Percentiles rank a stretch among this genome's conserved stretches.
These are phyloP conservation scores for Sebastes vulpes DNA, from an alignment of 2,797 vertebrate genomes.

Conservation along the genomic window DNA sequence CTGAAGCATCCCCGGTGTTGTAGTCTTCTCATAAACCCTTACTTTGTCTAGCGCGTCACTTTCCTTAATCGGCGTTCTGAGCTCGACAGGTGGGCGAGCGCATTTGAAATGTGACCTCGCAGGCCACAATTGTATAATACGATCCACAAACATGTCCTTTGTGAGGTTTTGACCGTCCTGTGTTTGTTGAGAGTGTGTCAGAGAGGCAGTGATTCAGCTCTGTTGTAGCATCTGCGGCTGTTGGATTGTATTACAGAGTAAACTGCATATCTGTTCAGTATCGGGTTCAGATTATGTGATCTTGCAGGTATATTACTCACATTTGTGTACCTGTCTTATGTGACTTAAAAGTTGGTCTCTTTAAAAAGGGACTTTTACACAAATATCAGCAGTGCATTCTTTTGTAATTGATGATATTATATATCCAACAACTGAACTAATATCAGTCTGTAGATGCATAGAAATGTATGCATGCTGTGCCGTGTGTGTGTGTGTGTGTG, in stretches of 20 bases:
- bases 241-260: too few relatives aligned
- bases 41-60: neutral
- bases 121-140: neutral
- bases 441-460: neutral
- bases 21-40: slow-evolving; percentile 7
- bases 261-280: too few relatives aligned
- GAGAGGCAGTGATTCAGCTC: too few relatives aligned
- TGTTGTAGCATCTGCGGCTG: too few relatives aligned
- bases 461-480: neutral
- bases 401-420: neutral
- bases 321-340: too few relatives aligned
- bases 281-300: too few relatives aligned
- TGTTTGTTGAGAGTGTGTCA: too few relatives aligned
- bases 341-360: too few relatives aligned
- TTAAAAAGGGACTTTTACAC: too few relatives aligned
- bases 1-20: slow-evolving; percentile 32
- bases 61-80: slow-evolving; percentile 30
- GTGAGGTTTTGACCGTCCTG: too few relatives aligned
- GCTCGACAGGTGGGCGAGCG: slow-evolving; percentile 6
- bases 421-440: neutral
- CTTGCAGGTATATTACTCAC: too few relatives aligned
- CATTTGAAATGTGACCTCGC: neutral
- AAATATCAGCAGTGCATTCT: neutral
- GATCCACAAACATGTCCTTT: neutral
- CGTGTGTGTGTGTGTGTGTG: neutral